A percentile compares a stretch with the other conserved stretches of the same genome.
Conservation (phyloP, 2,113 vertebrate species). For the Lepidiolamprologus cunningtoni region DNA sequence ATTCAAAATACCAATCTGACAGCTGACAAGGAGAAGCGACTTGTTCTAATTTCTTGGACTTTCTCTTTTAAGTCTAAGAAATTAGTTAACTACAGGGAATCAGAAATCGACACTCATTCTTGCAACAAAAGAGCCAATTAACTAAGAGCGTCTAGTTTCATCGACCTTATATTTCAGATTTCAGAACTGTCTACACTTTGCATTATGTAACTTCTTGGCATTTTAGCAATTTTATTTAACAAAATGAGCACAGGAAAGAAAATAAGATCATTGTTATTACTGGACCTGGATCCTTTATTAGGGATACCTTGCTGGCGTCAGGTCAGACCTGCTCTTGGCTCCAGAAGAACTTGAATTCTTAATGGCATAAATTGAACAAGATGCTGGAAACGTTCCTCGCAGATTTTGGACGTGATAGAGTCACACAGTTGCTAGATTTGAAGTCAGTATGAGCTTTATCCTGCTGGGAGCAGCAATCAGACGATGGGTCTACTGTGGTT, state of each 20-base stretch:
- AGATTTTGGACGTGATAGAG: rapidly evolving
- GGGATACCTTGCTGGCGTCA: neutral
- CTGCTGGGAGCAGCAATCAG: neutral
- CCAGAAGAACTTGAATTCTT: neutral
- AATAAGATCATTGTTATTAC: neutral
- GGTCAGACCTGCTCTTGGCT: neutral
- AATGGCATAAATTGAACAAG: neutral
- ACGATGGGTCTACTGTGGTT: neutral
- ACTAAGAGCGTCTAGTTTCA: neutral
- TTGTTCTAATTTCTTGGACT: neutral
- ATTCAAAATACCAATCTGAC: neutral
- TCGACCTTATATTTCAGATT: neutral
- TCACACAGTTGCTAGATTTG: neutral
- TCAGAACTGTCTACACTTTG: neutral
- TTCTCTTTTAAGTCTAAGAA: neutral
- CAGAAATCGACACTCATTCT: neutral
- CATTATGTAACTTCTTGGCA: neutral
- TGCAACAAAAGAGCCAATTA: neutral
- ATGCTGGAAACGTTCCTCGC: neutral
- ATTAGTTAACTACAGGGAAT: neutral
- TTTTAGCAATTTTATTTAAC: neutral
- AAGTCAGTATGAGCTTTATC: neutral
- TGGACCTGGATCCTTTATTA: neutral
- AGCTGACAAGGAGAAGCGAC: neutral
- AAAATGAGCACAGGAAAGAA: neutral